Evolutionary conservation across 2,113 vertebrate genomes (phyloP).

Genomic region (Melozone crissalis): DNA sequence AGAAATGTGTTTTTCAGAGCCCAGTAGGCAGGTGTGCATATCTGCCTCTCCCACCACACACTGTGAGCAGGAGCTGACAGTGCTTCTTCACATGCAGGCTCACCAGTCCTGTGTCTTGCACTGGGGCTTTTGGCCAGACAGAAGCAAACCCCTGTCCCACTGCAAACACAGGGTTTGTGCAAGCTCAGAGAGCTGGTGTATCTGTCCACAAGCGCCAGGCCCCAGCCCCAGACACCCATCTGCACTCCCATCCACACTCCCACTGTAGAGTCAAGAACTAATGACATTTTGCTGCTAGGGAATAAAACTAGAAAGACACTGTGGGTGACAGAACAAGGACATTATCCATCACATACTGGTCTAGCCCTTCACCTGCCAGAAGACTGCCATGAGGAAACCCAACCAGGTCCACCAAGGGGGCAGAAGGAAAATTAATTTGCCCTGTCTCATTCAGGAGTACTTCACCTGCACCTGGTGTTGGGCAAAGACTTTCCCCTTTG

Average conservation of each 20-base stretch:
- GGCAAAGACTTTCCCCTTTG: background rate
- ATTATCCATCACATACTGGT: background rate
- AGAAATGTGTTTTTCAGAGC: background rate
- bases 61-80: background rate
- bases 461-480: background rate
- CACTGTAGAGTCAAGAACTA: background rate
- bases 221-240: background rate
- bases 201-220: background rate
- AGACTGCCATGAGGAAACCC: background rate
- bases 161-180: background rate
- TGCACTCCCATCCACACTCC: background rate
- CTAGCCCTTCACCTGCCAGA: background rate
- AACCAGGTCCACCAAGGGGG: background rate
- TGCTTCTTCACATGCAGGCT: background rate
- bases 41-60: background rate
- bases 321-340: background rate
- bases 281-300: background rate
- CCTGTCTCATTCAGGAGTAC: background rate
- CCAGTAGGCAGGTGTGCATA: background rate
- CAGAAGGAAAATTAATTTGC: background rate
- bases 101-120: background rate
- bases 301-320: background rate
- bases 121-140: background rate
- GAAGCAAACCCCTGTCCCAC: background rate
- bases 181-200: background rate